These are phyloP conservation scores for Gobio occitaniae DNA, from an alignment of 2,797 vertebrate species.

Conservation along the genomic window DNA sequence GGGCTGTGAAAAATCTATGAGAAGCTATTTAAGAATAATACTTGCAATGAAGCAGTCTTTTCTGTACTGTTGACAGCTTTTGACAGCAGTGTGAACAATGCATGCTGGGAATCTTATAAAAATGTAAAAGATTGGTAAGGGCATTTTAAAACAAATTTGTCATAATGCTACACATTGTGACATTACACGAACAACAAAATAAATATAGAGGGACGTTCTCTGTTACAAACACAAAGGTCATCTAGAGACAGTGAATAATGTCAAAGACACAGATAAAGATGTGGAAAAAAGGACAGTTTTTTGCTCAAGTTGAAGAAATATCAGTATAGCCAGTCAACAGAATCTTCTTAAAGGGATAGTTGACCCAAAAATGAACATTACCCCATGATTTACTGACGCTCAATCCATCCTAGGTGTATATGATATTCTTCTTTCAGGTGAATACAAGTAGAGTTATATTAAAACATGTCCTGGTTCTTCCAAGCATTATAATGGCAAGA, in stretches of 20 bases:
- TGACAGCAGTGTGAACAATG: background rate
- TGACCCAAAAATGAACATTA: no score
- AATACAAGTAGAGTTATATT: no score
- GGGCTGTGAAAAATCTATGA: background rate
- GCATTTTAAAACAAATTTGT: background rate
- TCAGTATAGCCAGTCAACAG: background rate
- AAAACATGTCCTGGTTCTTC: no score
- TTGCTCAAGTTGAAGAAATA: conserved; percentile 5
- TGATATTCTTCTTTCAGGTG: no score
- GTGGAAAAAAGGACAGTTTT: no score
- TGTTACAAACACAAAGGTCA: conserved; percentile 28
- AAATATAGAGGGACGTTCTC: background rate
- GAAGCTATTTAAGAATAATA: background rate
- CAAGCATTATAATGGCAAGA: no score
- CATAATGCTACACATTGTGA: background rate
- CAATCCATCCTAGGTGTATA: no score
- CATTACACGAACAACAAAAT: background rate
- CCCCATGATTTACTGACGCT: no score
- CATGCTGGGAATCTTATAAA: background rate
- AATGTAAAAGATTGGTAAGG: background rate
- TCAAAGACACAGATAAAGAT: background rate
- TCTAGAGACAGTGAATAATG: background rate
- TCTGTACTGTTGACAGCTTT: background rate
- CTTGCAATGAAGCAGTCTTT: background rate
- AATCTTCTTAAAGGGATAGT: background rate